These are phyloP conservation scores for Chaenocephalus aceratus DNA, from an alignment of 2,113 vertebrate genomes.

Conservation along the genomic window DNA sequence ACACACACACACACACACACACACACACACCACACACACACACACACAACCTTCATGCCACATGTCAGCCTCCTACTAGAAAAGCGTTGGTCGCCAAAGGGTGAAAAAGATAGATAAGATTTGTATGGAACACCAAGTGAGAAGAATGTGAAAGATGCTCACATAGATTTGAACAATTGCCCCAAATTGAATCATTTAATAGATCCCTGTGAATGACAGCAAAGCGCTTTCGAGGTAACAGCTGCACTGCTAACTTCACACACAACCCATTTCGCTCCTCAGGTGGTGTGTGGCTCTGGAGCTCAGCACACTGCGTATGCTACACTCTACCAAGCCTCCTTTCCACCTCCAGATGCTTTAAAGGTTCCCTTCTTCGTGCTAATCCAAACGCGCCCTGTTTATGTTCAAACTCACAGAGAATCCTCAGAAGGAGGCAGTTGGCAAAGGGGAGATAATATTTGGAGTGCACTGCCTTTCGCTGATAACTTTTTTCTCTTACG, in stretches of 20 bases:
- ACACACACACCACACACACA: too few species aligned
- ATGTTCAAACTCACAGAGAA: slow-evolving; percentile 44
- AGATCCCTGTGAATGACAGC: slow-evolving; percentile 1
- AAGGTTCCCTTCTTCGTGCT: slow-evolving; percentile 57
- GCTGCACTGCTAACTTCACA: slow-evolving; percentile 12
- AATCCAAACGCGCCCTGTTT: slow-evolving; percentile 74
- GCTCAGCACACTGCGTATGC: slow-evolving; percentile 50
- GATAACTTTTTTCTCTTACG: slow-evolving; percentile 62
- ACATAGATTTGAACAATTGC: background rate
- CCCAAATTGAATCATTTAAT: slow-evolving; percentile 15
- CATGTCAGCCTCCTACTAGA: too few species aligned
- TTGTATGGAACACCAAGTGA: background rate
- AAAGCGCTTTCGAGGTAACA: slow-evolving; percentile 39
- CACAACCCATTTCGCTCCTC: slow-evolving; percentile 43
- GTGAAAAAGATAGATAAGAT: background rate
- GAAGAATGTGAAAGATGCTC: background rate
- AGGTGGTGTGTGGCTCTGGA: slow-evolving; percentile 17
- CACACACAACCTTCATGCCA: too few species aligned
- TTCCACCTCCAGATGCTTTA: slow-evolving; percentile 53
- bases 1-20: too few species aligned
- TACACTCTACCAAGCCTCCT: slow-evolving; percentile 60
- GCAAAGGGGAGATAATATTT: slow-evolving; percentile 64
- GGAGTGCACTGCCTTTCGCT: slow-evolving; percentile 51
- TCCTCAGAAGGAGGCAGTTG: slow-evolving; percentile 48
- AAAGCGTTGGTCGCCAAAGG: too few species aligned